phyloP scores from a whole-genome alignment of 2,888 invertebrate genomes.

The Criorhina ranunculi region DNA sequence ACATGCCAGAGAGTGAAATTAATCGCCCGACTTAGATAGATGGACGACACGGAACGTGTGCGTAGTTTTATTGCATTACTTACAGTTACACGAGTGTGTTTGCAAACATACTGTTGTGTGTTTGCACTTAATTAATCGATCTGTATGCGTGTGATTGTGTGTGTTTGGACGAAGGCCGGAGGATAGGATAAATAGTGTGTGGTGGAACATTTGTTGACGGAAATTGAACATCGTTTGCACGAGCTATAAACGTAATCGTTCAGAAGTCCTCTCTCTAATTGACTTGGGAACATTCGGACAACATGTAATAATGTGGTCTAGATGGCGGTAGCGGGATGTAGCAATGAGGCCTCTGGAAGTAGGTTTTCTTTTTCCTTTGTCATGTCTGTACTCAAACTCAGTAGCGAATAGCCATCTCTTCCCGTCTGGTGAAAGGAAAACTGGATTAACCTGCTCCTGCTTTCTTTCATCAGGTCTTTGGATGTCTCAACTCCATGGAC shows the following conservation, averaged over 20 bases:
- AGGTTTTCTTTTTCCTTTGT: no score
- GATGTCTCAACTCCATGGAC: no score
- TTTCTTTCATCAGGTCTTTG: no score
- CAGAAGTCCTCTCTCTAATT: slow-evolving; percentile 1
- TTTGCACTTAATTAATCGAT: slow-evolving; percentile 41
- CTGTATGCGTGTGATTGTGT: not conserved
- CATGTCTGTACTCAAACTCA: no score
- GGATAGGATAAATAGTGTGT: slow-evolving; percentile 19
- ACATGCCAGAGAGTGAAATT: slow-evolving; percentile 22
- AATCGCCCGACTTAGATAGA: slow-evolving; percentile 19
- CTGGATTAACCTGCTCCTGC: no score
- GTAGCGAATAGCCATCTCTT: no score
- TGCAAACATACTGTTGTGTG: slow-evolving; percentile 4
- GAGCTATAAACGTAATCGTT: slow-evolving; percentile 9
- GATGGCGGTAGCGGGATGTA: no score
- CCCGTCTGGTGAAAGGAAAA: no score
- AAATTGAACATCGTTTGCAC: not conserved
- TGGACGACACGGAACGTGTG: not conserved
- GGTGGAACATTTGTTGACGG: slow-evolving; percentile 1
- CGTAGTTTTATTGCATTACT: slow-evolving; percentile 1
- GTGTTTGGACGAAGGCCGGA: not conserved
- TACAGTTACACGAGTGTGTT: slow-evolving; percentile 19
- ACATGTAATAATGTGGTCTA: not conserved
- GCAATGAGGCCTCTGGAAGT: no score
- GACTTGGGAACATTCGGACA: not conserved